Evolutionary conservation across 2,797 vertebrate genomes (phyloP).

Genomic region (Lycodopsis pacificus): DNA sequence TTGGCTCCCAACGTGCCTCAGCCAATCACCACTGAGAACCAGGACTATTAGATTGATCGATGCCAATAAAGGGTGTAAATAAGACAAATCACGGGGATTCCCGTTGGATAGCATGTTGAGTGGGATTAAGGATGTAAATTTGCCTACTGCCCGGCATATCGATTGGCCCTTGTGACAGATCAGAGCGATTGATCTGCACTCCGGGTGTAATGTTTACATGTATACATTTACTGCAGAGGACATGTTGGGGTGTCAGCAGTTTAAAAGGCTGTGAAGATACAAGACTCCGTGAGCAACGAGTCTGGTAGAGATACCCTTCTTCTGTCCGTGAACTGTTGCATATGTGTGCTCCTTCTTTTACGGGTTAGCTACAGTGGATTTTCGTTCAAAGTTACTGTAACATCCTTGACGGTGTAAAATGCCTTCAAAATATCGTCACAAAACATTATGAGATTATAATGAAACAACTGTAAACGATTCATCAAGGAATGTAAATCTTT

Average conservation of each 20-base stretch:
- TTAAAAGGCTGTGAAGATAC: constrained; percentile 45
- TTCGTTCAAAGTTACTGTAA: no score
- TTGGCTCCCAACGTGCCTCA: constrained; percentile 40
- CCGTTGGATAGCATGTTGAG: constrained; percentile 11
- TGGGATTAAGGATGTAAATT: constrained; percentile 38
- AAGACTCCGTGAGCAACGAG: neutral
- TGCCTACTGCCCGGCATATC: constrained; percentile 25
- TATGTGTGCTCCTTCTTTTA: constrained; percentile 1
- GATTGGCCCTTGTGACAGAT: constrained; percentile 50
- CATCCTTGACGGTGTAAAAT: no score
- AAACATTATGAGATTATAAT: no score
- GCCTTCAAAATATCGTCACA: no score
- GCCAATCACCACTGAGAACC: constrained; percentile 10
- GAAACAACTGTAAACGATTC: no score
- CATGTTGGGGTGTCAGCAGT: constrained; percentile 56
- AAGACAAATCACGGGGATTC: neutral
- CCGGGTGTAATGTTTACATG: constrained; percentile 57
- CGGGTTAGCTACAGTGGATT: neutral
- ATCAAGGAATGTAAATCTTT: no score
- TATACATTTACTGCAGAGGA: constrained; percentile 61
- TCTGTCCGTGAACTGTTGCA: constrained; percentile 62
- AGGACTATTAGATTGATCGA: constrained; percentile 9
- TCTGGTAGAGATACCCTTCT: neutral
- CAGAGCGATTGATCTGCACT: constrained; percentile 60
- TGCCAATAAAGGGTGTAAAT: neutral